Conservation (phyloP, 2,888 invertebrate genomes). For the Rhagonycha lutea region DNA sequence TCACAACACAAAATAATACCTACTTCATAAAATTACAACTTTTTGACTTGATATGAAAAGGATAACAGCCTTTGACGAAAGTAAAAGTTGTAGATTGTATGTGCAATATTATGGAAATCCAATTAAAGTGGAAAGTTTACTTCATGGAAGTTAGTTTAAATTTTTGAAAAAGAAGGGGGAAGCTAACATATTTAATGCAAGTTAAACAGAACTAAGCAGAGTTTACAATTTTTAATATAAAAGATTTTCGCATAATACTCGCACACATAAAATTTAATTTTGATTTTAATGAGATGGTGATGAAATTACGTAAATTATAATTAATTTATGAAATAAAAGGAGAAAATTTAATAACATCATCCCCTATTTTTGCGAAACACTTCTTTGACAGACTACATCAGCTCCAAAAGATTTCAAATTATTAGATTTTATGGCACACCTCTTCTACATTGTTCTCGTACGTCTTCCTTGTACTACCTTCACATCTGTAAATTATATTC, state of each 20-base stretch:
- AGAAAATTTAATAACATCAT: neutral
- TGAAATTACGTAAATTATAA: neutral
- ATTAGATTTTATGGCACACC: conserved; percentile 6
- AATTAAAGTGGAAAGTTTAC: conserved; percentile 6
- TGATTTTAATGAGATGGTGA: neutral
- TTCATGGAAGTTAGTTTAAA: neutral
- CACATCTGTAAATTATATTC: neutral
- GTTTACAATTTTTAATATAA: neutral
- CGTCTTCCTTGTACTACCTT: neutral
- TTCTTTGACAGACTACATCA: conserved; percentile 12
- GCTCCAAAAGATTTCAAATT: conserved; percentile 2
- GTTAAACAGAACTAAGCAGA: neutral
- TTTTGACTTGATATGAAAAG: conserved; percentile 13
- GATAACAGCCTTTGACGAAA: neutral
- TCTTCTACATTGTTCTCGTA: neutral
- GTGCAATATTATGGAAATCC: conserved; percentile 9
- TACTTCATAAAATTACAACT: neutral
- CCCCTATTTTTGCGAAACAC: conserved; percentile 8
- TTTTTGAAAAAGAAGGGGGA: neutral
- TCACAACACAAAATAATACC: neutral
- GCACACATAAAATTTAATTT: neutral
- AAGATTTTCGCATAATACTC: neutral
- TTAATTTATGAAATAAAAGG: conserved; percentile 1
- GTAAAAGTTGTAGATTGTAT: conserved; percentile 9
- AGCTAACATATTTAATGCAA: neutral